Conservation (phyloP, 2,888 invertebrate species). For the Drosophila melanocephala region DNA sequence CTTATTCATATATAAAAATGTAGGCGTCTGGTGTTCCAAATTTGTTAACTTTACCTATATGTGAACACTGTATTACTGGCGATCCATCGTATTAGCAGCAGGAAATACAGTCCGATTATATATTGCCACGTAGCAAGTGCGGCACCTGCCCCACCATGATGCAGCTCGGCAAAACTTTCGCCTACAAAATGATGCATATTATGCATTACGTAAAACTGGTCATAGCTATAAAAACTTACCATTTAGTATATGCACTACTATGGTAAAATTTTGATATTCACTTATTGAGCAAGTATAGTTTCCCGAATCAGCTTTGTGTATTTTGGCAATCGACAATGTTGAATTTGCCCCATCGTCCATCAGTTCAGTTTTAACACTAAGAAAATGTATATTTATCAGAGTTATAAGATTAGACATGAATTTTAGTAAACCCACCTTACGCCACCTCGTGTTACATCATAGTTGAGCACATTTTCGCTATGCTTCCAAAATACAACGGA, state of each 20-base stretch:
- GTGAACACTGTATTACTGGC: conserved; percentile 57
- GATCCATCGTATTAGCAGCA: conserved; percentile 64
- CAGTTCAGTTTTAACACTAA: conserved; percentile 87
- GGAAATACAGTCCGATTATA: conserved; percentile 64
- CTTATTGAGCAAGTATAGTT: conserved; percentile 87
- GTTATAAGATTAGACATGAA: background rate
- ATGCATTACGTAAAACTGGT: background rate
- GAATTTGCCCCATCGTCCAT: conserved; percentile 87
- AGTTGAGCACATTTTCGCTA: conserved; percentile 86
- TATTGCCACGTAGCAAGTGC: conserved; percentile 54
- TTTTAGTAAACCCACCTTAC: conserved; percentile 84
- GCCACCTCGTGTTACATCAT: conserved; percentile 87
- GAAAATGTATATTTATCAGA: conserved; percentile 12
- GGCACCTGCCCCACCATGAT: conserved; percentile 86
- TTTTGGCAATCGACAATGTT: conserved; percentile 86
- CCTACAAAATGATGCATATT: conserved; percentile 81
- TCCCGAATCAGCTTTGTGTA: conserved; percentile 86
- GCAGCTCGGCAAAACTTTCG: conserved; percentile 88
- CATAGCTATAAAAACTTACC: conserved; percentile 82
- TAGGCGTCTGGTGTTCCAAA: conserved; percentile 36
- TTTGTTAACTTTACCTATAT: conserved; percentile 75
- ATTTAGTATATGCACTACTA: conserved; percentile 87
- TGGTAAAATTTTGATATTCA: conserved; percentile 86
- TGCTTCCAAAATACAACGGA: conserved; percentile 87
- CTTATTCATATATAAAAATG: conserved; percentile 15